Evolutionary conservation across 35 echinoderm and acorn worm species (phyloP), one percentile per base, ranked within the genome.

Genomic region (Apostichopus californicus): DNA sequence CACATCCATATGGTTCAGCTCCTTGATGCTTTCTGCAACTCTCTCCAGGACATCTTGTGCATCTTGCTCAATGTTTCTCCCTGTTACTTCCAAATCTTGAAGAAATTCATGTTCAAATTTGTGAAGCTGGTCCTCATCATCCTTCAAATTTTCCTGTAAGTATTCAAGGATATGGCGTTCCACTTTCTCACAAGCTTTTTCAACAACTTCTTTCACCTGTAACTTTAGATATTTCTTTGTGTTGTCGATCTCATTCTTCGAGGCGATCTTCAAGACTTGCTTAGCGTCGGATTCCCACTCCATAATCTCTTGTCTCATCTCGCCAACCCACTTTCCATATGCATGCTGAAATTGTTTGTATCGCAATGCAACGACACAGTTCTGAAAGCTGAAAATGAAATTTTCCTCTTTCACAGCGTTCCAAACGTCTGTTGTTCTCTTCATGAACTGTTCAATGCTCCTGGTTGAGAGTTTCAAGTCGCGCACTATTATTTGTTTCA

Each of bases 251-350:
- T 57, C 64, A 34, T 34, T 34, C 28, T 34, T 34, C 28, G 28
- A 34, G 28, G 28, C 28, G 28, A 1, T 34, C 28, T 87, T 87
- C 57, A 87, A 65, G 3, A 1, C 8, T 59, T 87, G 85, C 64
- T 87, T 87, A 8, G 85, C 58, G 5, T 22, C 58, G 0, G 63
- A 87, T 87, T 87, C 85, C 58, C 85, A 87, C 58, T 87, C 85
- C 85, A 87, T 87, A 15, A 87, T 26, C 4, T 18, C 22, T 63
- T 87, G 85, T 22, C 85, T 83, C 80, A 34, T 34, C 28, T 34
- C 28, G 28, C 28, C 28, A 34, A 34, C 28, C 28, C 28, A 34
- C 28, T 34, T 34, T 34, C 28, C 28, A 34, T 34, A 34, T 34
- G 28, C 28, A 34, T 34, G 28, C 28, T 34, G 28, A 78, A 90